A percentile compares a stretch with the other conserved stretches of the same genome.
Evolutionary conservation across 2,888 invertebrate species (phyloP).

Genomic region (Eupithecia vulgata): DNA sequence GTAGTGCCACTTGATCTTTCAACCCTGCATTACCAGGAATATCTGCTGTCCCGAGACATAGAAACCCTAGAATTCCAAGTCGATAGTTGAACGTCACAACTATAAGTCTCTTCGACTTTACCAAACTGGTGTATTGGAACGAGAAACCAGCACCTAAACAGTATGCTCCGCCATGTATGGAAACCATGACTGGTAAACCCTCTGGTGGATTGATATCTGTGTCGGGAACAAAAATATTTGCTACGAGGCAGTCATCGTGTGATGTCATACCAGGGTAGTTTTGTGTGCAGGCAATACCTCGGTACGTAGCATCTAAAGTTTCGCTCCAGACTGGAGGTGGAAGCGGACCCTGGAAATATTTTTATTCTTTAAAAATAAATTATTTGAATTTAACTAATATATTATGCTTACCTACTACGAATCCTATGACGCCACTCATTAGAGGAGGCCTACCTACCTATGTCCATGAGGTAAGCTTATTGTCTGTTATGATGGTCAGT

Average conservation of each 20-base stretch:
- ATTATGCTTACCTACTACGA: too few species aligned
- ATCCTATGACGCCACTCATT: too few species aligned
- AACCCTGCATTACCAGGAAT: conserved; percentile 46
- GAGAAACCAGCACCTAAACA: conserved; percentile 28
- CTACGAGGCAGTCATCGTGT: conserved; percentile 34
- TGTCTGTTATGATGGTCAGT: too few species aligned
- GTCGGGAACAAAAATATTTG: conserved; percentile 40
- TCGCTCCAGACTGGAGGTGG: conserved; percentile 30
- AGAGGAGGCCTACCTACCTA: too few species aligned
- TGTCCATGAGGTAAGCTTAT: too few species aligned
- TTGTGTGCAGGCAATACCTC: conserved; percentile 26
- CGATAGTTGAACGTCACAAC: conserved; percentile 45
- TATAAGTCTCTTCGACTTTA: conserved; percentile 34
- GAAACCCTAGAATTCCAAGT: conserved; percentile 42
- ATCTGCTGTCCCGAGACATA: conserved; percentile 44
- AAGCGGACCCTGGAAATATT: conserved; percentile 30
- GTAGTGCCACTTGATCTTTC: conserved; percentile 42
- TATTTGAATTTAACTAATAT: too few species aligned
- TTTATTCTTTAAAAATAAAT: too few species aligned
- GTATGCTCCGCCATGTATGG: conserved; percentile 43
- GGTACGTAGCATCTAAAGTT: conserved; percentile 20
- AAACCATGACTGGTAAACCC: conserved; percentile 36
- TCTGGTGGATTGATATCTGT: conserved; percentile 36
- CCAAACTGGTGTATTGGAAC: conserved; percentile 14
- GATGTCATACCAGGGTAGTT: not conserved